These are phyloP conservation scores for Sialis lutaria DNA, from an alignment of 2,888 invertebrate genomes.

Conservation along the genomic window DNA sequence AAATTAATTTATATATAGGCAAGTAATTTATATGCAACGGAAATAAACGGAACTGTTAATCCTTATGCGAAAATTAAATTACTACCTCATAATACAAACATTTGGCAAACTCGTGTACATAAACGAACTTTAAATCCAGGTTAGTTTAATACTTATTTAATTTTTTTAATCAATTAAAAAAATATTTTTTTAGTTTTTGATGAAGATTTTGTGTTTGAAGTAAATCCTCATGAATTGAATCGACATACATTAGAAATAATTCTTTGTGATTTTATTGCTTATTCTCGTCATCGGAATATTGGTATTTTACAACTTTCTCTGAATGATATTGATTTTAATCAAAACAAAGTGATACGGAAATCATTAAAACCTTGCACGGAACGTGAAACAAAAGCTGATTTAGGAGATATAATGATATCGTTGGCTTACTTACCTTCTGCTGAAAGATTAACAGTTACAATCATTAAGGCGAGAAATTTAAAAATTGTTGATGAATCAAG, in stretches of 20 bases:
- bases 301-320: slow-evolving; percentile 40
- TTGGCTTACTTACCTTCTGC: slow-evolving; percentile 34
- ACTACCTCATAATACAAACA: slow-evolving; percentile 38
- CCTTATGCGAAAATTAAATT: slow-evolving; percentile 48
- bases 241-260: slow-evolving; percentile 40
- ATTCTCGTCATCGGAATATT: slow-evolving; percentile 42
- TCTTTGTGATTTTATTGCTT: slow-evolving; percentile 46
- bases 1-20: slow-evolving; percentile 23
- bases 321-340: slow-evolving; percentile 33
- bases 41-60: slow-evolving; percentile 42
- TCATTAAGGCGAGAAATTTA: slow-evolving; percentile 35
- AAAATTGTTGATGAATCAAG: slow-evolving; percentile 26
- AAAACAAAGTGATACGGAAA: slow-evolving; percentile 36
- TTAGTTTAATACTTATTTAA: slow-evolving; percentile 14
- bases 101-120: slow-evolving; percentile 44
- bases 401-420: slow-evolving; percentile 38
- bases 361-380: slow-evolving; percentile 33
- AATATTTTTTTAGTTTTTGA: slow-evolving; percentile 34
- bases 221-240: slow-evolving; percentile 30
- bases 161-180: not conserved
- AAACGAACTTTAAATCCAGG: slow-evolving; percentile 45
- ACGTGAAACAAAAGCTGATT: slow-evolving; percentile 26
- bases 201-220: slow-evolving; percentile 50
- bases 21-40: slow-evolving; percentile 34
- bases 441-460: slow-evolving; percentile 37